Evolutionary conservation across 2,113 vertebrate species (phyloP).

Genomic region (Brevimyrus niger): DNA sequence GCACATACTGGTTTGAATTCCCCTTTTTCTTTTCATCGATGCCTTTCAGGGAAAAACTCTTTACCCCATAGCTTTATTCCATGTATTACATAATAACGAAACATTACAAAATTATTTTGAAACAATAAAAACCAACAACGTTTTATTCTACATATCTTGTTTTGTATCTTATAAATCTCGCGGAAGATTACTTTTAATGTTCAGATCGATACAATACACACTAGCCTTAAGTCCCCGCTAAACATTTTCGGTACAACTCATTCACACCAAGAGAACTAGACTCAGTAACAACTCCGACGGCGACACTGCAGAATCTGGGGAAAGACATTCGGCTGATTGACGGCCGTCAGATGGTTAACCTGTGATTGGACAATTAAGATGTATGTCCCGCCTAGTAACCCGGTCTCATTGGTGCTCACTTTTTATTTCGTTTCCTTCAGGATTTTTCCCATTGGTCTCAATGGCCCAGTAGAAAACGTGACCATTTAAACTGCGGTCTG

Average conservation of each 20-base stretch:
- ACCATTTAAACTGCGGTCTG: slow-evolving; percentile 19
- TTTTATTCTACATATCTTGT: neutral
- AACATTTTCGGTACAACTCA: neutral
- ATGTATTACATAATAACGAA: neutral
- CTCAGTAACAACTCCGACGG: slow-evolving; percentile 5
- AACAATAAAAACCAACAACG: neutral
- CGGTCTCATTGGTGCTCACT: slow-evolving; percentile 27
- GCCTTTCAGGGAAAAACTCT: slow-evolving; percentile 26
- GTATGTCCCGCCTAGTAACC: slow-evolving; percentile 38
- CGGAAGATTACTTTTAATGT: neutral
- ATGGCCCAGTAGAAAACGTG: slow-evolving; percentile 32
- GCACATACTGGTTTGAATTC: slow-evolving; percentile 30
- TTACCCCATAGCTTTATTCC: slow-evolving; percentile 38
- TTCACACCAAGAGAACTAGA: neutral
- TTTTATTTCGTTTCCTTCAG: neutral
- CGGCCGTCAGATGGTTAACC: slow-evolving; percentile 34
- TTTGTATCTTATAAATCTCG: neutral
- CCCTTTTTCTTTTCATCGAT: slow-evolving; percentile 36
- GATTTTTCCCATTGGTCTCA: slow-evolving; percentile 13
- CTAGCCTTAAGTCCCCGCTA: neutral
- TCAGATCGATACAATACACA: neutral
- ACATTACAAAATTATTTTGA: neutral
- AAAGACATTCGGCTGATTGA: slow-evolving; percentile 37
- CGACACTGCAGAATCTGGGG: slow-evolving; percentile 31
- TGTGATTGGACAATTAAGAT: slow-evolving; percentile 28